These are phyloP conservation scores for Thereva unica DNA, from an alignment of 2,888 invertebrate genomes.

Conservation along the genomic window DNA sequence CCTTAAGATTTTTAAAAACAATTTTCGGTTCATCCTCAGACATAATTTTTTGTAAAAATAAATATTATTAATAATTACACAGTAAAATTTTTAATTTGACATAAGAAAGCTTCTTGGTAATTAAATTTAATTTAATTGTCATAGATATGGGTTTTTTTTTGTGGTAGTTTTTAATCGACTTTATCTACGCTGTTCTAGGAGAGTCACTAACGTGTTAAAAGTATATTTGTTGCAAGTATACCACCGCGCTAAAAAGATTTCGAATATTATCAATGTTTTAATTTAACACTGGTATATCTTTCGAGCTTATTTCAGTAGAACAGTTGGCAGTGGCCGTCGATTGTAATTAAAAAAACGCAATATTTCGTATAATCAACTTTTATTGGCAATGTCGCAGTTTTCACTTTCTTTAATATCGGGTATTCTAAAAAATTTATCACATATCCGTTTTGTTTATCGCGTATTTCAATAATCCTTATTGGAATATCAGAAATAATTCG, in stretches of 20 bases:
- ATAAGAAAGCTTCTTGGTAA: too few relatives aligned
- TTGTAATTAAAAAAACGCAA: slow-evolving; percentile 39
- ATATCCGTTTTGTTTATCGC: slow-evolving; percentile 50
- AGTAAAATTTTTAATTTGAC: too few relatives aligned
- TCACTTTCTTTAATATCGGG: background rate
- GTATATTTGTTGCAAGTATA: too few relatives aligned
- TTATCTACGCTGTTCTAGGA: too few relatives aligned
- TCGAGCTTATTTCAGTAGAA: slow-evolving; percentile 10
- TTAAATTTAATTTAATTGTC: too few relatives aligned
- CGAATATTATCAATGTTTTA: background rate
- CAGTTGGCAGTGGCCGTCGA: slow-evolving; percentile 19
- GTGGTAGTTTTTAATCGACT: too few relatives aligned
- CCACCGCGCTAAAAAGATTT: too few relatives aligned
- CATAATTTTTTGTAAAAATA: background rate
- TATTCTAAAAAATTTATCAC: slow-evolving; percentile 50
- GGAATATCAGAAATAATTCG: slow-evolving; percentile 30
- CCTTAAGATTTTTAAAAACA: slow-evolving; percentile 52
- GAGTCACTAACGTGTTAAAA: too few relatives aligned
- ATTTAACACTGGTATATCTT: background rate
- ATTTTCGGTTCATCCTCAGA: slow-evolving; percentile 45
- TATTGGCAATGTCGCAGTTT: background rate
- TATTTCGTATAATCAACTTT: slow-evolving; percentile 16
- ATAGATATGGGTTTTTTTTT: too few relatives aligned
- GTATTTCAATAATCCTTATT: slow-evolving; percentile 52
- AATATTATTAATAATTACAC: background rate